Percentiles rank a stretch among this genome's conserved stretches.
Conservation (phyloP, 2,888 invertebrate genomes). For the Sphaeridia pumilis region DNA sequence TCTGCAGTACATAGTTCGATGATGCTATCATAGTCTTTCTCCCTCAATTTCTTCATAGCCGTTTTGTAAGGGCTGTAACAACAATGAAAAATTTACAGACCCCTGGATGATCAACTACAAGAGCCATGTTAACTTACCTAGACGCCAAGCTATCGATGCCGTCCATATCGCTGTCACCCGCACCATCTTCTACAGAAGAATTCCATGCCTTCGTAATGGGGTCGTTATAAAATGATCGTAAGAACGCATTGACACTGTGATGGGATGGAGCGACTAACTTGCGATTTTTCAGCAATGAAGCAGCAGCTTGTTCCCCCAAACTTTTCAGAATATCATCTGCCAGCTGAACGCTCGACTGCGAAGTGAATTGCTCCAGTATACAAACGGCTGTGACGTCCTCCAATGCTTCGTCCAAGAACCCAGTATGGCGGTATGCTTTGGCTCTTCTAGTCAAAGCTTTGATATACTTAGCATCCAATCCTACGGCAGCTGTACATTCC, state of each 20-base stretch:
- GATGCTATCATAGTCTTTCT: conserved; percentile 20
- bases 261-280: conserved; percentile 69
- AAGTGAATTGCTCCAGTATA: conserved; percentile 76
- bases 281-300: conserved; percentile 57
- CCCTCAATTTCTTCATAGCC: conserved; percentile 22
- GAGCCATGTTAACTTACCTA: background rate
- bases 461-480: conserved; percentile 69
- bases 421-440: conserved; percentile 66
- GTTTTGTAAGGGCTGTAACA: conserved; percentile 23
- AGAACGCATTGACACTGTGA: conserved; percentile 71
- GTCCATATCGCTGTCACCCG: background rate
- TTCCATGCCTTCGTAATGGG: conserved; percentile 49
- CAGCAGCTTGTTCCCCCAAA: conserved; percentile 57
- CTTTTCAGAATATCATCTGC: conserved; percentile 82
- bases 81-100: conserved; percentile 1
- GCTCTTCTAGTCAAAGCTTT: conserved; percentile 79
- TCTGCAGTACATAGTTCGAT: conserved; percentile 28
- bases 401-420: conserved; percentile 64
- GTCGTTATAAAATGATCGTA: conserved; percentile 70
- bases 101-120: background rate
- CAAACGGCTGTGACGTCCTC: conserved; percentile 91
- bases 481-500: conserved; percentile 75
- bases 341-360: conserved; percentile 62
- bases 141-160: background rate
- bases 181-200: conserved; percentile 49